These are phyloP conservation scores for Coregonus ussuriensis DNA, from an alignment of 2,797 vertebrate species.

Conservation along the genomic window DNA sequence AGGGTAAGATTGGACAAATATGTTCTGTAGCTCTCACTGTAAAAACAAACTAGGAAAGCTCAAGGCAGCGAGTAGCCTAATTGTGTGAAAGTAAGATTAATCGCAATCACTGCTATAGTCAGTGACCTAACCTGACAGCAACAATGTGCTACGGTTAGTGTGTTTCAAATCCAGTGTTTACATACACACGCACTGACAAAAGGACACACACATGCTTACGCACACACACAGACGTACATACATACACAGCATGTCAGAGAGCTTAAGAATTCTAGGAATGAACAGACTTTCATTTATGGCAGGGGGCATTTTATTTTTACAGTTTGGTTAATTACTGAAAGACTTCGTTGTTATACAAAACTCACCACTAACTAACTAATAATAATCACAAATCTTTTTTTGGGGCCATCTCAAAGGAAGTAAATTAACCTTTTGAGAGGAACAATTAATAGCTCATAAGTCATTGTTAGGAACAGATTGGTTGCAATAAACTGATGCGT, in stretches of 20 bases:
- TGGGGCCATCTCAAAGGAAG: neutral
- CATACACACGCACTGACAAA: too few relatives aligned
- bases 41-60: neutral
- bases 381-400: constrained; percentile 21
- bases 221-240: neutral
- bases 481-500: neutral
- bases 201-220: too few relatives aligned
- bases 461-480: neutral
- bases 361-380: constrained; percentile 14
- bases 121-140: neutral
- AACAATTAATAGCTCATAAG: neutral
- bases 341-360: constrained; percentile 21
- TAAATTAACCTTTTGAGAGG: constrained; percentile 19
- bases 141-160: too few relatives aligned
- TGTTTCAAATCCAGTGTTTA: too few relatives aligned
- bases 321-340: constrained; percentile 19
- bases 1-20: neutral
- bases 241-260: constrained; percentile 38
- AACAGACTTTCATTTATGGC: constrained; percentile 47
- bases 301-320: constrained; percentile 37
- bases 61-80: constrained; percentile 18
- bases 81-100: constrained; percentile 32
- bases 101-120: constrained; percentile 36
- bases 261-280: constrained; percentile 50
- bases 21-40: constrained; percentile 20